Conservation (phyloP, 2,797 vertebrate genomes). For the Rhinogobio ventralis region DNA sequence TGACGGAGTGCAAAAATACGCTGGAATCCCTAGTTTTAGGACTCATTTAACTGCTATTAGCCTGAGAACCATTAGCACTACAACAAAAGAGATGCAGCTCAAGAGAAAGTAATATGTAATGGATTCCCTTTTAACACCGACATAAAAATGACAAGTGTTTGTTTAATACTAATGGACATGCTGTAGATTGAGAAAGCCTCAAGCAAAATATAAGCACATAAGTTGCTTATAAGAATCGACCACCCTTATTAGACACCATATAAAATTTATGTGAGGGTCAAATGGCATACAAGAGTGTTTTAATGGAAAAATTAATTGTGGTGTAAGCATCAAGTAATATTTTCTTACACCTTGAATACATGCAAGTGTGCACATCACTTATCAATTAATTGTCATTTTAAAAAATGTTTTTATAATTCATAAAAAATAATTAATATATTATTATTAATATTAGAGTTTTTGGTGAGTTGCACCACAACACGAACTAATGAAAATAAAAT, state of each 20-base stretch:
- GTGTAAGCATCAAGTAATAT: background rate
- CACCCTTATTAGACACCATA: background rate
- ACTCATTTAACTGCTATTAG: slow-evolving; percentile 56
- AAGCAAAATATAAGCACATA: background rate
- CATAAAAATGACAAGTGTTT: background rate
- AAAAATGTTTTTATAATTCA: background rate
- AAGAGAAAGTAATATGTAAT: background rate
- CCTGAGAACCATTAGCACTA: background rate
- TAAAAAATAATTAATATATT: background rate
- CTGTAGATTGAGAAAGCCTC: background rate
- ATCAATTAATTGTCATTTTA: background rate
- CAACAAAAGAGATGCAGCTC: background rate
- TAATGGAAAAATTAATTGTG: background rate
- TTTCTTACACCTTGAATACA: background rate
- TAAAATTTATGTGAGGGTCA: background rate
- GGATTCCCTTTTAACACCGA: background rate
- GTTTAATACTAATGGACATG: background rate
- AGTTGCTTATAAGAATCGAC: background rate
- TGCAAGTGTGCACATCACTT: background rate
- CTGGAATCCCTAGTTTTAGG: slow-evolving; percentile 43
- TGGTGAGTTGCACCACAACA: background rate
- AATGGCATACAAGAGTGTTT: background rate
- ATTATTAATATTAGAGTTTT: no score
- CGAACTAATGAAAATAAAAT: background rate
- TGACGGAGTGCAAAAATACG: slow-evolving; percentile 58